These are phyloP conservation scores for Eciton burchellii DNA, from an alignment of 1,140 invertebrate species.

Conservation along the genomic window DNA sequence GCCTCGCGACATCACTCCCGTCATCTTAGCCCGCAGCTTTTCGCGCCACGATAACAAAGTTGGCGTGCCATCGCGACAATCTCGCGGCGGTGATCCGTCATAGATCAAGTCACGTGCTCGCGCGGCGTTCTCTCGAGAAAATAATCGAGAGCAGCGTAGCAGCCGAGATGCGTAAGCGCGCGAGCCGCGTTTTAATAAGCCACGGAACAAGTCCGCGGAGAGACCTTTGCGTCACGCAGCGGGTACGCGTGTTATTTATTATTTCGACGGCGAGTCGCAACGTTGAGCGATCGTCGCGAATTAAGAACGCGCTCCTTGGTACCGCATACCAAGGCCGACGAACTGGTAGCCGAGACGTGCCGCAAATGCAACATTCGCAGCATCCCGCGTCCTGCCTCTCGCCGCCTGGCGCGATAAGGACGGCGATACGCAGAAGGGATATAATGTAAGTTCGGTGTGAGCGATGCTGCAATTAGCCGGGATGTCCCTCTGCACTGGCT, in stretches of 20 bases:
- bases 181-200: slow-evolving; percentile 27
- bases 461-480: slow-evolving; percentile 76
- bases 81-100: background rate
- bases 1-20: slow-evolving; percentile 12
- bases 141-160: slow-evolving; percentile 1
- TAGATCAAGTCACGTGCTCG: background rate
- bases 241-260: slow-evolving; percentile 66
- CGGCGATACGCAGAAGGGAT: slow-evolving; percentile 53
- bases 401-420: slow-evolving; percentile 45
- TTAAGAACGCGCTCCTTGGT: slow-evolving; percentile 71
- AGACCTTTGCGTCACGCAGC: slow-evolving; percentile 42
- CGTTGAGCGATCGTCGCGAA: slow-evolving; percentile 74
- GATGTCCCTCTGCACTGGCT: slow-evolving; percentile 61
- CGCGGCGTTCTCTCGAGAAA: background rate
- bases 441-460: slow-evolving; percentile 72
- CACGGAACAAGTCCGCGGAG: slow-evolving; percentile 1
- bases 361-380: background rate
- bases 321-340: slow-evolving; percentile 64
- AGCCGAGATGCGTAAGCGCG: slow-evolving; percentile 23
- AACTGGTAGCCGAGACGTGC: slow-evolving; percentile 15
- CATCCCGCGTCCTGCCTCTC: slow-evolving; percentile 34
- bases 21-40: slow-evolving; percentile 13
- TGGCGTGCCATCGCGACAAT: slow-evolving; percentile 14
- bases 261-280: slow-evolving; percentile 46
- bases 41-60: slow-evolving; percentile 1